A percentile compares a stretch with the other conserved stretches of the same genome.
Conservation (phyloP, 1,140 invertebrate species). For the Aphaenogaster rudis region DNA sequence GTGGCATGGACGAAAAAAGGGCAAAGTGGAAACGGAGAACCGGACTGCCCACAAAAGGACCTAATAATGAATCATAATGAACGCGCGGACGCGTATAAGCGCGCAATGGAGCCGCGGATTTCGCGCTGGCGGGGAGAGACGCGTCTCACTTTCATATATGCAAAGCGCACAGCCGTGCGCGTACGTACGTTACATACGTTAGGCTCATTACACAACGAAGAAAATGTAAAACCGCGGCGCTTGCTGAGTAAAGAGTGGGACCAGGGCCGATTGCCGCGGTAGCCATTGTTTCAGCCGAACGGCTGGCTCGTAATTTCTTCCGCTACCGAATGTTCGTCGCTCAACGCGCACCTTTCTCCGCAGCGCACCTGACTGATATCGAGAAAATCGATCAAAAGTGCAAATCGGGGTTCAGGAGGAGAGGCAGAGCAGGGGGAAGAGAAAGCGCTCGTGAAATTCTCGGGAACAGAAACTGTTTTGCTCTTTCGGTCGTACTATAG, state of each 20-base stretch:
- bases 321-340: conserved; percentile 56
- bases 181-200: conserved; percentile 50
- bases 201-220: conserved; percentile 64
- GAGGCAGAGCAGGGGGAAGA: conserved; percentile 19
- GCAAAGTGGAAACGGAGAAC: conserved; percentile 76
- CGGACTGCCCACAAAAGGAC: conserved; percentile 81
- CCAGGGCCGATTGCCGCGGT: conserved; percentile 19
- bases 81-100: conserved; percentile 66
- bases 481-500: conserved; percentile 4
- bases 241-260: conserved; percentile 8
- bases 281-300: conserved; percentile 51
- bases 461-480: conserved; percentile 19
- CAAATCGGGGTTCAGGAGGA: conserved; percentile 42
- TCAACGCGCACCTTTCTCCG: conserved; percentile 57
- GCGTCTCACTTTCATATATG: conserved; percentile 81
- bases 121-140: conserved; percentile 63
- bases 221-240: conserved; percentile 54
- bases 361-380: conserved; percentile 63
- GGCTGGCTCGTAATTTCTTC: conserved; percentile 62
- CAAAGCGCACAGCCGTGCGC: conserved; percentile 67
- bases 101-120: conserved; percentile 68
- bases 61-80: conserved; percentile 84
- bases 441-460: conserved; percentile 56
- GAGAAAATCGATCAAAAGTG: conserved; percentile 65
- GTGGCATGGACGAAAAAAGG: conserved; percentile 65